phyloP scores from a whole-genome alignment of 2,113 vertebrate species.

The Nesoenas mayeri region DNA sequence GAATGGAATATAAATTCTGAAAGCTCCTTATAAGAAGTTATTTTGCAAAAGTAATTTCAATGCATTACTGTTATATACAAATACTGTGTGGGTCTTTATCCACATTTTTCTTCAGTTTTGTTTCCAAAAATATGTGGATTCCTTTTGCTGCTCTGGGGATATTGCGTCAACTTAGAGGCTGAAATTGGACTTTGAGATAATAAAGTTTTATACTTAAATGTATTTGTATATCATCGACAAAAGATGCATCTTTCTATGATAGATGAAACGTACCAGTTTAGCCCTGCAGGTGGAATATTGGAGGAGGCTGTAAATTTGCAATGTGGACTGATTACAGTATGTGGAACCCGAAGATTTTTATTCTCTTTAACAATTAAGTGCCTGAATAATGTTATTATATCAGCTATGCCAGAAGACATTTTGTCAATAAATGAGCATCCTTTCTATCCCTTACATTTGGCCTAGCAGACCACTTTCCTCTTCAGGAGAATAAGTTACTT shows the following conservation, averaged over 20 bases:
- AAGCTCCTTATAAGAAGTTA: background rate
- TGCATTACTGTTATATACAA: background rate
- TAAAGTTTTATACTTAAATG: background rate
- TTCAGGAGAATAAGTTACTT: background rate
- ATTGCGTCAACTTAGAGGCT: background rate
- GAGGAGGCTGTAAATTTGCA: background rate
- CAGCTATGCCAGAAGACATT: background rate
- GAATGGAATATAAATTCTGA: background rate
- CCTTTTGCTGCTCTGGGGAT: background rate
- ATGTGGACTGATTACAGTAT: background rate
- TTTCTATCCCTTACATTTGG: background rate
- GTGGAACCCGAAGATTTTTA: background rate
- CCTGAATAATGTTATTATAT: background rate
- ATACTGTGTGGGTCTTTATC: background rate
- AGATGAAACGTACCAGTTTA: background rate
- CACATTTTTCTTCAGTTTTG: background rate
- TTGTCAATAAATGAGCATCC: background rate
- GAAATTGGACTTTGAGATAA: background rate
- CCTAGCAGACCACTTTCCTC: background rate
- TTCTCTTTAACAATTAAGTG: slow-evolving; percentile 12
- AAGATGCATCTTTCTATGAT: background rate
- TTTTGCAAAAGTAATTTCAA: background rate
- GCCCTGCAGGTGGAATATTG: background rate
- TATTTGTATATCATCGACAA: background rate
- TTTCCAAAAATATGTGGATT: background rate